Percentiles rank a stretch among this genome's conserved stretches.
Evolutionary conservation across 2,888 invertebrate species (phyloP).

Genomic region (Platycnemis pennipes): DNA sequence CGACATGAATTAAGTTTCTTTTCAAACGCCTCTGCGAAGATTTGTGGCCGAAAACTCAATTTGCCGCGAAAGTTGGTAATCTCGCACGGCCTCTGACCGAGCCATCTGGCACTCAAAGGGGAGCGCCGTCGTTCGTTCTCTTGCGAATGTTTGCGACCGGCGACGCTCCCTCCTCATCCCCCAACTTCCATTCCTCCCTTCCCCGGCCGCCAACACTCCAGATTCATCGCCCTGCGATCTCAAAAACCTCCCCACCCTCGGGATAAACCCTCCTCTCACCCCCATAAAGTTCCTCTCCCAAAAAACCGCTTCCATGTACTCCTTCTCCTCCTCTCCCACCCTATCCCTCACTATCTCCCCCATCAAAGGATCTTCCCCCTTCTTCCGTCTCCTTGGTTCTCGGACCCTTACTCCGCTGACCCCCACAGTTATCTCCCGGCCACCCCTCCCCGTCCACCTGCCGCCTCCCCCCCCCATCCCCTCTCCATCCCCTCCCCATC

Average conservation of each 20-base stretch:
- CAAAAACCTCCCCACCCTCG: too few species aligned
- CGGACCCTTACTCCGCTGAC: background rate
- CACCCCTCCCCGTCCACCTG: background rate
- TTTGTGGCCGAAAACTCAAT: constrained; percentile 35
- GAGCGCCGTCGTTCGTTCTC: background rate
- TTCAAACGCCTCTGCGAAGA: background rate
- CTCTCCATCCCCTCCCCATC: background rate
- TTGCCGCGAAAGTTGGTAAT: background rate
- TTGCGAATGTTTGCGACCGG: background rate
- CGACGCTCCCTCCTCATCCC: background rate
- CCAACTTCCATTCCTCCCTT: background rate
- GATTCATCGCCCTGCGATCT: background rate
- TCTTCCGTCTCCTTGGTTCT: background rate
- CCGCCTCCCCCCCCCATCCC: background rate
- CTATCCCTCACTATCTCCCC: background rate
- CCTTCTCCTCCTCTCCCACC: background rate
- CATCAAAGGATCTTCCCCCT: background rate
- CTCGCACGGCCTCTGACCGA: background rate
- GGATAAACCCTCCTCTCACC: background rate
- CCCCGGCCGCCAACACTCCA: background rate
- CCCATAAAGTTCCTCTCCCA: background rate
- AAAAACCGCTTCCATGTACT: background rate
- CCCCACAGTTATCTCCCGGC: background rate
- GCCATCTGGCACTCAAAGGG: constrained; percentile 4
- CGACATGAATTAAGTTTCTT: constrained; percentile 23